These are phyloP conservation scores for Mesocentrotus franciscanus DNA, from an alignment of 53 echinoderm and acorn worm genomes.

Conservation along the genomic window DNA sequence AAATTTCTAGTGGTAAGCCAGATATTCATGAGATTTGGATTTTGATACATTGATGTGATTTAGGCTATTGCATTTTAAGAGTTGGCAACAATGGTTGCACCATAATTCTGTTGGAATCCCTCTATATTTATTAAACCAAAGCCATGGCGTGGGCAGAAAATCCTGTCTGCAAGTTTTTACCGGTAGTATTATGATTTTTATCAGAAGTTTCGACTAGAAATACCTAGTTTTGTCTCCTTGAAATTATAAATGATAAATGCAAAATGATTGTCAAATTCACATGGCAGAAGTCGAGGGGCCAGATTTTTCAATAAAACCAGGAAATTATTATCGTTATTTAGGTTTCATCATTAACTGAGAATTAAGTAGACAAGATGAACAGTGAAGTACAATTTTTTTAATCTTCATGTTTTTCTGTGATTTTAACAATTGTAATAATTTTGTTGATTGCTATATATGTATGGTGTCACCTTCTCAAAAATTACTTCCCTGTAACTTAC, in stretches of 20 bases:
- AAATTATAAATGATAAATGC: not conserved
- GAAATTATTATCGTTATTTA: no score
- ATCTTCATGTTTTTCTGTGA: no score
- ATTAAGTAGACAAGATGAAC: no score
- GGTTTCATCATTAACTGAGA: no score
- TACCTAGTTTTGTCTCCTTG: not conserved
- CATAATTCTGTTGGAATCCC: not conserved
- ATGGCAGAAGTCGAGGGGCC: no score
- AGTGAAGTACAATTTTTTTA: no score
- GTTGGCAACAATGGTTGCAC: not conserved
- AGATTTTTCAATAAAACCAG: not conserved
- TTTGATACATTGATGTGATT: constrained; percentile 9
- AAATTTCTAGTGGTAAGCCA: not conserved
- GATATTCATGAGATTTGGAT: constrained; percentile 1
- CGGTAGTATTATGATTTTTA: not conserved
- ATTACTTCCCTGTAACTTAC: no score
- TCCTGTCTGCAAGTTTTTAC: not conserved
- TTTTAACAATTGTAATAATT: no score
- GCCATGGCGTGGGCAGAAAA: not conserved
- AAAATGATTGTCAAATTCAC: no score
- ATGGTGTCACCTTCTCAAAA: no score
- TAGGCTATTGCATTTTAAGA: not conserved
- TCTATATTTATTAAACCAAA: not conserved
- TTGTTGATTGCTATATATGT: no score
- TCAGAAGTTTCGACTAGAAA: not conserved